phyloP scores from a whole-genome alignment of 2,888 invertebrate genomes.

The Drosophila nr. medialis region DNA sequence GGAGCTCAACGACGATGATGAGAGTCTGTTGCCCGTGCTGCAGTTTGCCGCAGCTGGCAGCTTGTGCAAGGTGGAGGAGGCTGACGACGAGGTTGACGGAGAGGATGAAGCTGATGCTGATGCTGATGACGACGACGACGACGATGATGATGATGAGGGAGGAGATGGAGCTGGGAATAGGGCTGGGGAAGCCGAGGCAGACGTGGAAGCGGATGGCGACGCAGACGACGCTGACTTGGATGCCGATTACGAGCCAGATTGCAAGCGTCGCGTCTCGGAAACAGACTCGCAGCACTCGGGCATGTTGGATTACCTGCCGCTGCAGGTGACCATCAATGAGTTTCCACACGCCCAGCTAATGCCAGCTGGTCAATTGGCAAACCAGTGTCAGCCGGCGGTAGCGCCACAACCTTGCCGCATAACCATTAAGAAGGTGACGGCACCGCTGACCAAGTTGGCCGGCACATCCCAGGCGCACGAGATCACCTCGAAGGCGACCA shows the following conservation, averaged over 20 bases:
- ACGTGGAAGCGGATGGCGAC: constrained; percentile 1
- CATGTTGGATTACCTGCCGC: constrained; percentile 65
- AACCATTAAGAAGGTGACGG: constrained; percentile 71
- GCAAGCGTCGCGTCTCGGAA: constrained; percentile 65
- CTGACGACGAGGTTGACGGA: constrained; percentile 46
- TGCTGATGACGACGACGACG: constrained; percentile 14
- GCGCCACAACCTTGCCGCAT: constrained; percentile 69
- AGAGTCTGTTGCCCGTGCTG: constrained; percentile 42
- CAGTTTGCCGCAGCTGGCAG: constrained; percentile 29
- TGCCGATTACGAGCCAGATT: constrained; percentile 47
- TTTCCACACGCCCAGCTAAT: constrained; percentile 50
- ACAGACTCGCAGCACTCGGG: constrained; percentile 76
- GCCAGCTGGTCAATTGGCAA: constrained; percentile 25
- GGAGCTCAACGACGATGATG: constrained; percentile 73
- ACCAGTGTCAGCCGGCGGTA: constrained; percentile 32
- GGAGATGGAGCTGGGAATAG: background rate
- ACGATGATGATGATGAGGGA: constrained; percentile 18
- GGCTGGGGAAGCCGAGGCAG: constrained; percentile 11
- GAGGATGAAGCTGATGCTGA: constrained; percentile 42
- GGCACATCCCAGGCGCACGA: constrained; percentile 47
- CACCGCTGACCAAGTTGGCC: constrained; percentile 39
- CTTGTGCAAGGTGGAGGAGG: constrained; percentile 41
- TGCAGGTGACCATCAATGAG: constrained; percentile 75
- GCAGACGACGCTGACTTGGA: constrained; percentile 31
- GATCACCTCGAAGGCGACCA: constrained; percentile 72